Evolutionary conservation across 2,797 vertebrate species (phyloP).

Genomic region (Triplophysa bombifrons): DNA sequence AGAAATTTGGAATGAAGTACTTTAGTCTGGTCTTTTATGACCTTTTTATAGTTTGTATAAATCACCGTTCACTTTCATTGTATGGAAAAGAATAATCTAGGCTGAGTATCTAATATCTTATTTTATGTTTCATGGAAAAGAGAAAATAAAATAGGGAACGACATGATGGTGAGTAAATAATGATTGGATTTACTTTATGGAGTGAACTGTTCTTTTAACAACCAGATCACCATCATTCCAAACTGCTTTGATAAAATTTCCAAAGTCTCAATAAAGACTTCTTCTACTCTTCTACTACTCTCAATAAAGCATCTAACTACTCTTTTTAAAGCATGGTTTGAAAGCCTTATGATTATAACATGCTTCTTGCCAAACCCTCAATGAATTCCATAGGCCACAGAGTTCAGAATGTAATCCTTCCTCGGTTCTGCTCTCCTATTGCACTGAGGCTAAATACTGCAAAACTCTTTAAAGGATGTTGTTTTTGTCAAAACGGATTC

Average conservation of each 20-base stretch:
- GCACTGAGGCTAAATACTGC: slow-evolving; percentile 46
- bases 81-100: not conserved
- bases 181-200: not conserved
- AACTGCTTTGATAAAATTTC: not conserved
- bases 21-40: not conserved
- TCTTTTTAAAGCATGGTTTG: slow-evolving; percentile 73
- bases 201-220: not conserved
- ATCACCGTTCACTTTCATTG: not conserved
- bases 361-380: slow-evolving; percentile 73
- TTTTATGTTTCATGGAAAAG: not conserved
- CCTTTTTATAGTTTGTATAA: not conserved
- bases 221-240: not conserved
- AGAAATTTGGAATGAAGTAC: not conserved
- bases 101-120: not conserved
- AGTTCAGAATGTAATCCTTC: slow-evolving; percentile 66
- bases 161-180: not conserved
- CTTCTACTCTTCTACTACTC: no score
- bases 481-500: slow-evolving; percentile 11
- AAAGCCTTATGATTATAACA: slow-evolving; percentile 79
- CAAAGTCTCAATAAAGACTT: not conserved
- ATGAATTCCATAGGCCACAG: slow-evolving; percentile 72
- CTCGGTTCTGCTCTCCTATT: slow-evolving; percentile 52
- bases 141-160: not conserved
- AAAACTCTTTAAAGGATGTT: slow-evolving; percentile 9
- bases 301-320: slow-evolving; percentile 63